These are phyloP conservation scores for Nemurella pictetii DNA, from an alignment of 2,888 invertebrate genomes.

Conservation along the genomic window DNA sequence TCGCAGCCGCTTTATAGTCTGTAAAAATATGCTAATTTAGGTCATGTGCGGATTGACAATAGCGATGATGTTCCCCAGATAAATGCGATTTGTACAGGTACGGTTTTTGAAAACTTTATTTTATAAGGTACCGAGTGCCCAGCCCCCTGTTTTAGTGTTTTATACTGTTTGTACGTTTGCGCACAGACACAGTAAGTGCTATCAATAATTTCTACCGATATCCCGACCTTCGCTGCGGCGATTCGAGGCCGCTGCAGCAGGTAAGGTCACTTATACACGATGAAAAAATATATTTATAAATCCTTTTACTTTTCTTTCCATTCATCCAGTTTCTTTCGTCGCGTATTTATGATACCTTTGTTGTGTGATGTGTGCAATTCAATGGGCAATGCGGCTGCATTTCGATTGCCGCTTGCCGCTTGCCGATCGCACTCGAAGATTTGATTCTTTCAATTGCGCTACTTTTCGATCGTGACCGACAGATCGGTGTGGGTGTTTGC, in stretches of 20 bases:
- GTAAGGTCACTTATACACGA: not conserved
- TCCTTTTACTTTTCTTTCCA: not conserved
- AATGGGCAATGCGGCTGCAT: no score
- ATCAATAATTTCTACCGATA: not conserved
- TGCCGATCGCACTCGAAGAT: not conserved
- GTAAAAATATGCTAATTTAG: not conserved
- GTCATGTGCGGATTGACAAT: no score
- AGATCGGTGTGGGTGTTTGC: conserved; percentile 7
- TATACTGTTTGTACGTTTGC: no score
- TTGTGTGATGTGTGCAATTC: no score
- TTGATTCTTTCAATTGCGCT: not conserved
- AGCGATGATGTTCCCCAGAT: no score
- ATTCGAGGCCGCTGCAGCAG: not conserved
- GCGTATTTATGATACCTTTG: not conserved
- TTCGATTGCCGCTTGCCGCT: no score
- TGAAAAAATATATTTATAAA: not conserved
- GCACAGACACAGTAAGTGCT: not conserved
- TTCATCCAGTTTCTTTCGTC: not conserved
- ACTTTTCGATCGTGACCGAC: not conserved
- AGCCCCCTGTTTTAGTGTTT: no score
- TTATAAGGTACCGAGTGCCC: no score
- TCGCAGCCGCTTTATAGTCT: not conserved
- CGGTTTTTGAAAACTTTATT: no score
- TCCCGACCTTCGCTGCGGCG: not conserved
- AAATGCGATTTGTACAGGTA: no score